phyloP scores from a whole-genome alignment of 1,140 invertebrate genomes.

The Drosophila nigromelanica region DNA sequence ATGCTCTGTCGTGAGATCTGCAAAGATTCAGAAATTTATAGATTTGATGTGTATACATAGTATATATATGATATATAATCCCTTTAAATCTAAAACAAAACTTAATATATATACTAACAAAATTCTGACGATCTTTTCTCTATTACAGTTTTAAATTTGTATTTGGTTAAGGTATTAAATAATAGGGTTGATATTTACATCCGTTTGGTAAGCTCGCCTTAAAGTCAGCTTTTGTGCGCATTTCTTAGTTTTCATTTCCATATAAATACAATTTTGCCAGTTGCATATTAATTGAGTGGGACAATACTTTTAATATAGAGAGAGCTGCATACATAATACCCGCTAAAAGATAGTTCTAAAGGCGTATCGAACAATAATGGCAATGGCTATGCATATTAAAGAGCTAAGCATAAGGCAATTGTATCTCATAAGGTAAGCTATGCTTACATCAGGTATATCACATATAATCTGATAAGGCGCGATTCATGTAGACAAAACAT shows the following conservation, averaged over 20 bases:
- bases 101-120: too few relatives aligned
- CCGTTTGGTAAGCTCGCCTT: conserved; percentile 3
- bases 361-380: conserved; percentile 24
- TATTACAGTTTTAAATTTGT: too few relatives aligned
- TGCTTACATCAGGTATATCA: neutral
- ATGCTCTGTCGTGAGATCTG: conserved; percentile 99
- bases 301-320: conserved; percentile 12
- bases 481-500: too few relatives aligned
- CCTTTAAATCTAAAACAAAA: too few relatives aligned
- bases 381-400: conserved; percentile 34
- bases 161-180: too few relatives aligned
- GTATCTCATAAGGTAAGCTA: conserved; percentile 3
- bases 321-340: conserved; percentile 35
- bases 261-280: conserved; percentile 45
- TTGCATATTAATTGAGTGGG: conserved; percentile 58
- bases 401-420: conserved; percentile 1
- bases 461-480: neutral
- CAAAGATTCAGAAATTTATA: conserved; percentile 80
- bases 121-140: too few relatives aligned
- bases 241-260: conserved; percentile 35
- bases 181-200: conserved; percentile 14
- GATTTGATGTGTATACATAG: too few relatives aligned
- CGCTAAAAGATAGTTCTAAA: conserved; percentile 18
- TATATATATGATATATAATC: too few relatives aligned
- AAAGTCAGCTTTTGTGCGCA: conserved; percentile 6